phyloP scores from a whole-genome alignment of 2,113 vertebrate species.

The Azemiops feae region DNA sequence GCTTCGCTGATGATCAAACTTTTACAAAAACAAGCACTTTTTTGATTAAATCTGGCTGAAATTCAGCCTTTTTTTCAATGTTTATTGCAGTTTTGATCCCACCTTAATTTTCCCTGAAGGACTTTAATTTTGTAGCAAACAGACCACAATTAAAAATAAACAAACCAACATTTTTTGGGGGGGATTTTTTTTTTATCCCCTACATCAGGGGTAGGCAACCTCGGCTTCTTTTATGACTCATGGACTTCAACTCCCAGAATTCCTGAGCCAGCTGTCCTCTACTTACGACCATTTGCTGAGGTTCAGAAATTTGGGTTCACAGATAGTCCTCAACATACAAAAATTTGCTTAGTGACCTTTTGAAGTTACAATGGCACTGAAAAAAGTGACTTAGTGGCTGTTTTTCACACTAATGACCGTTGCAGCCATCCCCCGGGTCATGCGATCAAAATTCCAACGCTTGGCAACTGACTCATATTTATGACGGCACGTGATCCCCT shows the following conservation, averaged over 20 bases:
- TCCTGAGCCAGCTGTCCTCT: too few species aligned
- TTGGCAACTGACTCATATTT: neutral
- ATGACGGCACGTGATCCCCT: accelerated
- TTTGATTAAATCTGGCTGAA: neutral
- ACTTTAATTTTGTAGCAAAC: neutral
- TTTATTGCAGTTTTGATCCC: neutral
- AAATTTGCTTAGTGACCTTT: neutral
- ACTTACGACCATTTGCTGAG: neutral
- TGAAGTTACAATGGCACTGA: neutral
- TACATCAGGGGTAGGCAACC: too few species aligned
- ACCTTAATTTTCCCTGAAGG: accelerated
- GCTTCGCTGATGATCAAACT: neutral
- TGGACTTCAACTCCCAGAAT: too few species aligned
- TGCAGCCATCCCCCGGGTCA: neutral
- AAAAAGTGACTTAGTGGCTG: neutral
- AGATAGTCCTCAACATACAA: neutral
- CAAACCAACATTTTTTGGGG: too few species aligned
- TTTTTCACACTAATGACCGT: neutral
- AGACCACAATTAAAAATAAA: neutral
- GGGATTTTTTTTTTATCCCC: too few species aligned
- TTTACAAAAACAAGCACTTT: neutral
- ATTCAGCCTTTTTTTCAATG: neutral
- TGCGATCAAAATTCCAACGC: accelerated
- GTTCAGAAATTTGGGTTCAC: neutral
- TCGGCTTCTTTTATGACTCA: too few species aligned